Conservation (phyloP, 2,113 vertebrate species). For the Ameiurus melas region DNA sequence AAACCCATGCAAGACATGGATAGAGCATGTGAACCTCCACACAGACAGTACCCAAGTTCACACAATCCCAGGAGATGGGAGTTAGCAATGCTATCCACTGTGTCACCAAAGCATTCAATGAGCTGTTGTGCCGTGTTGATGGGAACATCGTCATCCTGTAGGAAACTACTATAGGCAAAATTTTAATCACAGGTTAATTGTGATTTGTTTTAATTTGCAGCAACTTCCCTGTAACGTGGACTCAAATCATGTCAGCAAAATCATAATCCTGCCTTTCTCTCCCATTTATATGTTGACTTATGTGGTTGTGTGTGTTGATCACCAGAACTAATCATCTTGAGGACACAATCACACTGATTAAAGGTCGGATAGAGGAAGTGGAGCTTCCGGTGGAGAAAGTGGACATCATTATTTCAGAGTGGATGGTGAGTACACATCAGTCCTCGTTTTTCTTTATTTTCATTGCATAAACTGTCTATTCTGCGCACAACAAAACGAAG, state of each 20-base stretch:
- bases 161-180: background rate
- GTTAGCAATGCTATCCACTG: background rate
- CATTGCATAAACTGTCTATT: background rate
- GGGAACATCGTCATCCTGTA: background rate
- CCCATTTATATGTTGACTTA: background rate
- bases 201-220: background rate
- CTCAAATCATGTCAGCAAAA: background rate
- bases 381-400: slow-evolving; percentile 88
- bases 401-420: slow-evolving; percentile 95
- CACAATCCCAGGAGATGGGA: background rate
- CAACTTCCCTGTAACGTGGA: background rate
- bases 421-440: slow-evolving; percentile 88
- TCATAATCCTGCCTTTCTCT: background rate
- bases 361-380: slow-evolving; percentile 94
- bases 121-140: background rate
- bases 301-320: background rate
- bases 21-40: background rate
- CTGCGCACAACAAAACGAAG: background rate
- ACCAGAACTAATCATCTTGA: slow-evolving; percentile 88
- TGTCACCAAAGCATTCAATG: background rate
- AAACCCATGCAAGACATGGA: background rate
- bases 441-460: background rate
- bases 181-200: background rate
- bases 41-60: background rate
- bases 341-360: slow-evolving; percentile 82